Conservation (phyloP, 2,113 vertebrate species). For the Corythornis vintsioides region DNA sequence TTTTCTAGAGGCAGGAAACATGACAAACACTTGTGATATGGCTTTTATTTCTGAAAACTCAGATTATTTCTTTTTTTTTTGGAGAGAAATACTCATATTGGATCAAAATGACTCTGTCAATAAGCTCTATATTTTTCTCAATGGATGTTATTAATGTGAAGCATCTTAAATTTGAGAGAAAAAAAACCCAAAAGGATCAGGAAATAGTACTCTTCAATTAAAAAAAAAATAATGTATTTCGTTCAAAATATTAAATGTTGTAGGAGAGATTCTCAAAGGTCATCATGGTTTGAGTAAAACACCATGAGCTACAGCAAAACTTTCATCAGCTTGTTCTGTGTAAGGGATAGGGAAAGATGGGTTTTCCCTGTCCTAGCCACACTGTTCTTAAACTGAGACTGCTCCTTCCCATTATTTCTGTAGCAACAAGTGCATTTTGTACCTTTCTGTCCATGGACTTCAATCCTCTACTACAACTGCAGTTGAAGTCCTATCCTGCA, state of each 20-base stretch:
- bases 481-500: not conserved
- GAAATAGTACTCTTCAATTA: not conserved
- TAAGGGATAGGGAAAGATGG: not conserved
- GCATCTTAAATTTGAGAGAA: not conserved
- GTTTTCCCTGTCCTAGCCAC: not conserved
- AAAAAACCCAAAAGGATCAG: not conserved
- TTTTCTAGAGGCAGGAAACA: not conserved
- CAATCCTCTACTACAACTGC: not conserved
- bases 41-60: not conserved
- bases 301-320: not conserved
- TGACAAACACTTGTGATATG: not conserved
- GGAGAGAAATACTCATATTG: not conserved
- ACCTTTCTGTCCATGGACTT: not conserved
- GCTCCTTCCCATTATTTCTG: not conserved
- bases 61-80: not conserved
- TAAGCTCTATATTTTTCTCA: not conserved
- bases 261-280: not conserved
- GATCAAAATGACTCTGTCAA: not conserved
- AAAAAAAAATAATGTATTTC: not conserved
- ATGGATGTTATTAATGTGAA: not conserved
- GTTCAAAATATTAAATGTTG: not conserved
- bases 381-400: not conserved
- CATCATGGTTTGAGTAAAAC: not conserved
- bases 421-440: not conserved
- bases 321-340: not conserved